A percentile compares a stretch with the other conserved stretches of the same genome.
Conservation (phyloP, 2,888 invertebrate species). For the Gisinianus flammeolus region DNA sequence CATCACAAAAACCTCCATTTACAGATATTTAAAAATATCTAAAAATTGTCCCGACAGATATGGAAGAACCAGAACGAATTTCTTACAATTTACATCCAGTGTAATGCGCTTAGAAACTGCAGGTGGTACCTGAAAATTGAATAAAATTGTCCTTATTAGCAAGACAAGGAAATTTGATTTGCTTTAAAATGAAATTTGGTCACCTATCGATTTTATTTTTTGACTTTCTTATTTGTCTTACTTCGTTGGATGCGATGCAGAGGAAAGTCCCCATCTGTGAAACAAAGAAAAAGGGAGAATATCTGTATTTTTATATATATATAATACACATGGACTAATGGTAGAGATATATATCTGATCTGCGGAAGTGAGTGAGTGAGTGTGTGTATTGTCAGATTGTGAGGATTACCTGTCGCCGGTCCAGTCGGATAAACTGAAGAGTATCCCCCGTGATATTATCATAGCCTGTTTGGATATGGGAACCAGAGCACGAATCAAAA, state of each 20-base stretch:
- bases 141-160: conserved; percentile 46
- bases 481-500: conserved; percentile 54
- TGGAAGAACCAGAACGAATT: conserved; percentile 31
- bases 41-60: too few species aligned
- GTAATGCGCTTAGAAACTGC: conserved; percentile 87
- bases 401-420: conserved; percentile 62
- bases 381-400: too few species aligned
- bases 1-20: too few species aligned
- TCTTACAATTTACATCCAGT: conserved; percentile 89
- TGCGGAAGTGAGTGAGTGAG: too few species aligned
- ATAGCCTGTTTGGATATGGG: conserved; percentile 62
- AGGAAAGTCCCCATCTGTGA: conserved; percentile 68
- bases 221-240: neutral
- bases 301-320: too few species aligned
- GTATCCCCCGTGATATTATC: conserved; percentile 79
- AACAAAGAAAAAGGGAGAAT: too few species aligned
- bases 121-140: conserved; percentile 69
- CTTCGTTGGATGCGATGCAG: conserved; percentile 68
- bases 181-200: neutral
- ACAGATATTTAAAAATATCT: too few species aligned
- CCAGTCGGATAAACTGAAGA: conserved; percentile 76
- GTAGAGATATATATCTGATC: too few species aligned
- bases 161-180: conserved; percentile 7
- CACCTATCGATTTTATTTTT: neutral
- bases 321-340: too few species aligned